Evolutionary conservation across 2,888 invertebrate species (phyloP), one percentile per base, ranked within the genome.

Genomic region (Bellardia pandia): DNA sequence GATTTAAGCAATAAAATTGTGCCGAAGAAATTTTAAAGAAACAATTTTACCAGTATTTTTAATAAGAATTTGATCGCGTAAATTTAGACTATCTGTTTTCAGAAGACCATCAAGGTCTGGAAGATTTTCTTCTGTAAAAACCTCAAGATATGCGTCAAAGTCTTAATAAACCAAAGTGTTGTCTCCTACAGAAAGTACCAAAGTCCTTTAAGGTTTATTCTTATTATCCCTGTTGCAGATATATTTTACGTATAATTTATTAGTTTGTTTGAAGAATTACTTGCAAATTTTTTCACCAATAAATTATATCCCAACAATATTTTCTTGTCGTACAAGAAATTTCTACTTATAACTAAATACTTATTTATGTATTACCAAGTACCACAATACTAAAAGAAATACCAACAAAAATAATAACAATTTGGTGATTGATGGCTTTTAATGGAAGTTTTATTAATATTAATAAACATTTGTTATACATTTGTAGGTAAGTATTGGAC

Each of bases 391-490:
- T 33, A 13, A 68, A 13, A 23, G 23, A 68, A 23, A 14, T 48
- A 8, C 9, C 16, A 42, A 16, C 23, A 23, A 56, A 23, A 56
- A 23, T 8, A 56, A 23, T 3, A 56, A 13, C 13, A 60, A 33
- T 33, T 60, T 13, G 33, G 60, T 68, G 45, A 68, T 68, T 68
- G 45, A 68, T 68, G 14, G 23, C 45, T 48, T 48, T 68, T 13
- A 48, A 45, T 68, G 13, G 30, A 68, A 30, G 45, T 45, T 45
- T 30, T 68, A 68, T 40, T 68, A 30, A 68, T 48, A 48, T 68
- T 48, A 68, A 68, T 60, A 60, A 33, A 33, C 68, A 68, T 45
- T 11, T 30, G 45, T 23, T 68, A 33, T 16, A 45, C n/a, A n/a
- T 60, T 60, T 23, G 16, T 45, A 45, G 13, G 45, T 45, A 45